Evolutionary conservation across 2,797 vertebrate species (phyloP).

Genomic region (Pipistrellus pygmaeus): DNA sequence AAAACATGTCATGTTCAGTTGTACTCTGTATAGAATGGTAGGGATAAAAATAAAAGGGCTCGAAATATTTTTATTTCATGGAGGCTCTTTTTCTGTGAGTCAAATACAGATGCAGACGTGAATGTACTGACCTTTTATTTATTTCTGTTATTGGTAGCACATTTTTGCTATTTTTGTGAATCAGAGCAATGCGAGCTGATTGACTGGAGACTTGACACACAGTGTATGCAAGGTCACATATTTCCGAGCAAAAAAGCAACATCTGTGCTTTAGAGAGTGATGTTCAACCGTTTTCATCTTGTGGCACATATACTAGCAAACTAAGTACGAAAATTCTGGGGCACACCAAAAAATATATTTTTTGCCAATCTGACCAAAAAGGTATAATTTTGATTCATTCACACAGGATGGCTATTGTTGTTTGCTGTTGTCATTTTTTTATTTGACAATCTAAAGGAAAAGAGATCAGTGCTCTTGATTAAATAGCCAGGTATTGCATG

Average conservation of each 20-base stretch:
- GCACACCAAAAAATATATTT: not conserved
- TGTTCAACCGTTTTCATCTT: not conserved
- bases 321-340: not conserved
- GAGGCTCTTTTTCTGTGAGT: constrained; percentile 18
- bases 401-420: not conserved
- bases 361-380: not conserved
- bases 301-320: not conserved
- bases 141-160: constrained; percentile 30
- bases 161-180: constrained; percentile 51
- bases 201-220: constrained; percentile 4
- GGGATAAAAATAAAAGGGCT: constrained; percentile 53
- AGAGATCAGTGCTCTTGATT: not conserved
- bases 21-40: not conserved
- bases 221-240: not conserved
- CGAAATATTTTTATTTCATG: constrained; percentile 48
- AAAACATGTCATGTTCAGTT: not conserved
- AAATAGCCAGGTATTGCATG: not conserved
- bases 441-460: not conserved
- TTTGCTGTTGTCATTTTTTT: not conserved
- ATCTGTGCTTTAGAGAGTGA: not conserved
- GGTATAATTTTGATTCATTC: not conserved
- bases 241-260: not conserved
- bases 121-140: constrained; percentile 17
- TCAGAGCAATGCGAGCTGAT: not conserved
- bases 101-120: constrained; percentile 33